Base-by-base conservation (phyloP, 30 jellyfish, hydroid and myxozoan species). In the Rhopilema esculentum region DNA sequence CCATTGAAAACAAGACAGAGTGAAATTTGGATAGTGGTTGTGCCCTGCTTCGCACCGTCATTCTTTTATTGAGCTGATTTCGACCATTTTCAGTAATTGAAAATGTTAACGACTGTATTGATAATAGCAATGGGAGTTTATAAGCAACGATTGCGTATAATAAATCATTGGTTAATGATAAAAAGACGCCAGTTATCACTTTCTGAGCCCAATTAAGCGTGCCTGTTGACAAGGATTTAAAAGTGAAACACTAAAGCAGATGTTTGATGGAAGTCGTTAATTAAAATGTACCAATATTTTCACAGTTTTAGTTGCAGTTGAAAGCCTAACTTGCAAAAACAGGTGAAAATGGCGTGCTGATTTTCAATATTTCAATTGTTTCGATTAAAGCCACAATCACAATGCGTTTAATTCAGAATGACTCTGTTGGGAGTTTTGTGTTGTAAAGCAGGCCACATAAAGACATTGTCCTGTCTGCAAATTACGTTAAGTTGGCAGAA, bases 331-430 rank as follows among this genome's bases (percentile, higher is more conserved):
- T 84, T 31, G 69, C 49, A 40, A 64, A 85, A 63, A 85, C 94
- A 85, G 94, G 94, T 85, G 94, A 85, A 85, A 74, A 74, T 75
- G 88, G 84, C 88, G 80, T 65, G 94, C 88, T 75, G 94, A 75
- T 71, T 71, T 68, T 84, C 86, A 32, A 72, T 72, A 84, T 84
- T 29, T 48, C 78, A 33, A 84, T 84, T 84, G 92, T 84, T 84
- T 57, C 92, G 31, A 66, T 28, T 49, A 50, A 85, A 75, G 84
- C 88, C 88, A 64, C 94, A 75, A 85, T 26, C 71, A 67, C 88
- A 85, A 85, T 85, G 79, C 88, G 69, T 74, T 66, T 31, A 40
- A 85, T 61, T 50, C 83, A 78, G 86, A 73, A 72, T 51, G 63
- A 66, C 94, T 85, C 94, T 18, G 84, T 69, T 26, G 94, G 94